Evolutionary conservation across 23 tunicate species (phyloP).

Genomic region (Styela plicata): DNA sequence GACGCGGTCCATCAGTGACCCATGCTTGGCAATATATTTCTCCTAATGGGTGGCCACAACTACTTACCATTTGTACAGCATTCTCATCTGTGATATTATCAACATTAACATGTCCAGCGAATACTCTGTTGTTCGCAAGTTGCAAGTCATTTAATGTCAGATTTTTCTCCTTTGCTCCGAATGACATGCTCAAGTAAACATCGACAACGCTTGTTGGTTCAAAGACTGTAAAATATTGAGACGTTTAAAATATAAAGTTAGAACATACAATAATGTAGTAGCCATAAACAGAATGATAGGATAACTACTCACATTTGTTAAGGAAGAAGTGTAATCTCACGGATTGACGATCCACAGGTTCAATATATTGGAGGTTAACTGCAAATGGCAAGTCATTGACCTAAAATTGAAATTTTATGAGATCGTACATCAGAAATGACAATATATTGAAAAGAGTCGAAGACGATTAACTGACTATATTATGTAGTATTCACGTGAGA

Average conservation of each 20-base stretch:
- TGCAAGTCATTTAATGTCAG: conserved; percentile 11
- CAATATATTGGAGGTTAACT: conserved; percentile 42
- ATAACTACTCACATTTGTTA: neutral
- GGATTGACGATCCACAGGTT: conserved; percentile 20
- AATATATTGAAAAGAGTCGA: neutral
- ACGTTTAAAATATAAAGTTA: neutral
- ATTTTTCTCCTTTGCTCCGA: conserved; percentile 9
- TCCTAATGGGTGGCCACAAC: no score
- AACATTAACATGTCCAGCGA: conserved; percentile 29
- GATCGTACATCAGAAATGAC: neutral
- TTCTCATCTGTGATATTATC: conserved; percentile 4
- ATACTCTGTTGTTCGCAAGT: conserved; percentile 27
- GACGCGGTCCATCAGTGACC: no score
- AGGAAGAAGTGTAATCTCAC: conserved; percentile 33
- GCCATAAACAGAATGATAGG: neutral
- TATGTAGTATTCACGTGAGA: no score
- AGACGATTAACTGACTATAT: no score
- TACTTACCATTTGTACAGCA: conserved; percentile 24
- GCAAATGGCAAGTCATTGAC: neutral
- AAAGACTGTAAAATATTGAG: neutral
- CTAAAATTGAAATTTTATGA: neutral
- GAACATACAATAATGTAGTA: neutral
- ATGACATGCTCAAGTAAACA: conserved; percentile 8
- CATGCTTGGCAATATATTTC: no score
- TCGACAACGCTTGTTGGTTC: neutral